A percentile compares a stretch with the other conserved stretches of the same genome.
phyloP scores from a whole-genome alignment of 1,140 invertebrate species.

The silkworm (Bombyx mori) region ASM3026992v2 NC_085130.1:8058001-8058500 shows the following conservation, averaged over 20 bases:
- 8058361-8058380: conserved; percentile 9
- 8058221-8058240: too few relatives aligned
- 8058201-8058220: not conserved
- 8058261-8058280: not conserved
- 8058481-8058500: conserved; percentile 8
- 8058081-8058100: too few relatives aligned
- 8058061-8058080: too few relatives aligned
- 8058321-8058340: conserved; percentile 18
- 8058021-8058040: too few relatives aligned
- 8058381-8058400: conserved; percentile 22
- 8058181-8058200: not conserved
- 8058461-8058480: conserved; percentile 20
- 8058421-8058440: conserved; percentile 27
- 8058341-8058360: conserved; percentile 20
- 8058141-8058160: too few relatives aligned
- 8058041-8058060: too few relatives aligned
- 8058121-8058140: too few relatives aligned
- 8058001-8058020: too few relatives aligned
- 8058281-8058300: conserved; percentile 11
- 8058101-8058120: too few relatives aligned
- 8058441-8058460: conserved; percentile 18
- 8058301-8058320: conserved; percentile 19
- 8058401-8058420: conserved; percentile 30
- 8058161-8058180: too few relatives aligned
- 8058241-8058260: not conserved